Percentiles rank a stretch among this genome's conserved stretches.
Evolutionary conservation across 2,797 vertebrate genomes (phyloP).

Genomic region (Erpetoichthys calabaricus): DNA sequence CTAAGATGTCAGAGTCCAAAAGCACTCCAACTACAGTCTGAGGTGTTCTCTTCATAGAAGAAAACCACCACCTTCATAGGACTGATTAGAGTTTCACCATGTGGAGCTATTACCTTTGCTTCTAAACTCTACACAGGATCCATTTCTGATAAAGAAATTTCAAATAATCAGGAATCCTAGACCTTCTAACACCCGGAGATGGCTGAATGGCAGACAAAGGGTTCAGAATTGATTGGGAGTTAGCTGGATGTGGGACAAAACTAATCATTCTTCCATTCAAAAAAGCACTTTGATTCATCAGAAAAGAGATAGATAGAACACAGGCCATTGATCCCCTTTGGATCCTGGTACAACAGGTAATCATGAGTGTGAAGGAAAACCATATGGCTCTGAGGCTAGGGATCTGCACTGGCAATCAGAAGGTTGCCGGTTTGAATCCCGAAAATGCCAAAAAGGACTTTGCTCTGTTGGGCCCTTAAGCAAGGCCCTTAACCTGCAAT

Average conservation of each 20-base stretch:
- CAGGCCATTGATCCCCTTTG: conserved; percentile 7
- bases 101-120: conserved; percentile 1
- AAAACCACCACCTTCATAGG: conserved; percentile 4
- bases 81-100: conserved; percentile 8
- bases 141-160: conserved; percentile 1
- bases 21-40: conserved; percentile 7
- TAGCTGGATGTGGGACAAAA: conserved; percentile 1
- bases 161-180: no score
- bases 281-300: background rate
- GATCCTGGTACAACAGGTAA: conserved; percentile 10
- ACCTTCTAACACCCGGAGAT: conserved; percentile 5
- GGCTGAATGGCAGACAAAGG: conserved; percentile 7
- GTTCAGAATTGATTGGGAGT: background rate
- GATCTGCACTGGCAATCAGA: no score
- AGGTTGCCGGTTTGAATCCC: no score
- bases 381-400: no score
- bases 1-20: conserved; percentile 4
- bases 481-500: no score
- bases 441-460: no score
- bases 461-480: no score
- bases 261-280: conserved; percentile 9
- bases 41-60: conserved; percentile 4
- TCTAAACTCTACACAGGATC: conserved; percentile 7
- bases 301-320: conserved; percentile 3
- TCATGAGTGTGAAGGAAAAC: conserved; percentile 12